Conservation (phyloP, 2,888 invertebrate species). For the Maniola hyperantus region DNA sequence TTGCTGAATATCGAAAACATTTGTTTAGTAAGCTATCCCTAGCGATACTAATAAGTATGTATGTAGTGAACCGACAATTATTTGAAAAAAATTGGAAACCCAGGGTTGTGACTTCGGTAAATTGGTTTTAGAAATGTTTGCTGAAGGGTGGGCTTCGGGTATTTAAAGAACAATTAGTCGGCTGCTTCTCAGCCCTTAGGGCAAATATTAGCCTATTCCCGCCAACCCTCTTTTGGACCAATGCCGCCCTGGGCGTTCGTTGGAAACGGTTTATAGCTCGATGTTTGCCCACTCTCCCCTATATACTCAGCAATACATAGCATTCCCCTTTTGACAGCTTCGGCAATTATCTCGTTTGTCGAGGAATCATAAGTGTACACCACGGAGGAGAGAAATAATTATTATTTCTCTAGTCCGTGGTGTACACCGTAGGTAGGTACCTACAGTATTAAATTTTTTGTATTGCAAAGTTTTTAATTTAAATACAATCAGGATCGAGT, state of each 20-base stretch:
- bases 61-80: slow-evolving; percentile 37
- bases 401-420: no score
- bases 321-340: slow-evolving; percentile 58
- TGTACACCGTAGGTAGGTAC: no score
- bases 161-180: slow-evolving; percentile 82
- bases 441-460: no score
- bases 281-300: slow-evolving; percentile 74
- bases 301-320: slow-evolving; percentile 61
- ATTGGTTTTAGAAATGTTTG: slow-evolving; percentile 77
- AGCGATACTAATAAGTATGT: slow-evolving; percentile 42
- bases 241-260: slow-evolving; percentile 69
- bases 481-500: no score
- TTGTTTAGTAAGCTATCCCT: slow-evolving; percentile 61
- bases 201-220: slow-evolving; percentile 80
- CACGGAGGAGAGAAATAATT: no score
- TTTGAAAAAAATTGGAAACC: slow-evolving; percentile 56
- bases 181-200: slow-evolving; percentile 74
- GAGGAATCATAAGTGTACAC: slow-evolving; percentile 24
- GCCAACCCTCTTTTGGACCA: slow-evolving; percentile 75
- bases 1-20: slow-evolving; percentile 57
- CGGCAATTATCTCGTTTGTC: slow-evolving; percentile 49
- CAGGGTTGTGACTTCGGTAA: slow-evolving; percentile 67
- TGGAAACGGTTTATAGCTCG: slow-evolving; percentile 69
- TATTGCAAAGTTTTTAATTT: no score
- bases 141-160: slow-evolving; percentile 71